Percentiles rank a stretch among this genome's conserved stretches.
Evolutionary conservation across 2,113 vertebrate species (phyloP).

Genomic region (Actinemys pallida): DNA sequence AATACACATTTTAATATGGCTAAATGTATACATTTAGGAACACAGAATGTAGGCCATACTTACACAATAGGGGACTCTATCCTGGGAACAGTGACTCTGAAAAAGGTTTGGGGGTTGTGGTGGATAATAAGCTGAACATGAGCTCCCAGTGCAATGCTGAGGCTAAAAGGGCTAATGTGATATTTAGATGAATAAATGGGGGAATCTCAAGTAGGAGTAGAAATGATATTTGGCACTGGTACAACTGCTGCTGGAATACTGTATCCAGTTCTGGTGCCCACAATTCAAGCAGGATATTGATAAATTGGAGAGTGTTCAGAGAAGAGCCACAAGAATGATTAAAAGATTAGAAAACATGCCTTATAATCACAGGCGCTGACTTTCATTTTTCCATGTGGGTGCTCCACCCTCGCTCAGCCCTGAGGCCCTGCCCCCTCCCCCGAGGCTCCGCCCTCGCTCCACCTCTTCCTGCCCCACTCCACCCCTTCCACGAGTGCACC

Average conservation of each 20-base stretch:
- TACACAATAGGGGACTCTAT: not conserved
- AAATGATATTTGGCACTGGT: not conserved
- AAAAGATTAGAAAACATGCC: not conserved
- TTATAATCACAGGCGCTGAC: not conserved
- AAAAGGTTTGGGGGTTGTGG: not conserved
- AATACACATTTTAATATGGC: not conserved
- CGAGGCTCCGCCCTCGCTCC: too few relatives aligned
- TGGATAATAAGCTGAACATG: not conserved
- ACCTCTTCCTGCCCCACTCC: too few relatives aligned
- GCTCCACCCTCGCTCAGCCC: too few relatives aligned
- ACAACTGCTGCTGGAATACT: not conserved
- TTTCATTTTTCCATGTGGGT: too few relatives aligned
- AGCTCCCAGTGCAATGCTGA: not conserved
- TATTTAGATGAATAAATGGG: not conserved
- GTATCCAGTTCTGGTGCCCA: not conserved
- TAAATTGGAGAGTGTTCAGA: not conserved
- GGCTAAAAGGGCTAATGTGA: not conserved
- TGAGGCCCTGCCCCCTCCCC: too few relatives aligned
- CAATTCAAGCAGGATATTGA: not conserved
- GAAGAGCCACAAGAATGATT: not conserved
- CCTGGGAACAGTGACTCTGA: not conserved
- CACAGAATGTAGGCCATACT: not conserved
- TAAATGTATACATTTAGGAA: not conserved
- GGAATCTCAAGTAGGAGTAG: not conserved
- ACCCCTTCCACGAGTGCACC: too few relatives aligned